A percentile compares a stretch with the other conserved stretches of the same genome.
Conservation (phyloP, 2,113 vertebrate genomes). For the Pteropus alecto region DNA sequence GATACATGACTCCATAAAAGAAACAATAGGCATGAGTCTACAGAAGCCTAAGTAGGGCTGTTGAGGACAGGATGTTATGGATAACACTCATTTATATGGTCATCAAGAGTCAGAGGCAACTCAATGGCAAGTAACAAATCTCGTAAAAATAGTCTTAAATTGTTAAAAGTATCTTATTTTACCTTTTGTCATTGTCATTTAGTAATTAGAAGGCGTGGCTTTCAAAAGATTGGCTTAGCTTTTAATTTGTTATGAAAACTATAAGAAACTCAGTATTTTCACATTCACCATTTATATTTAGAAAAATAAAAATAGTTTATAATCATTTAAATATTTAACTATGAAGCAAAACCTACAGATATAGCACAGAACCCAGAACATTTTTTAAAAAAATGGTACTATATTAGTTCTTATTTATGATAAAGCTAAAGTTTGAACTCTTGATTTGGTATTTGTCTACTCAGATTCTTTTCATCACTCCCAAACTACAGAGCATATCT, state of each 20-base stretch:
- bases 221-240: neutral
- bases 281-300: neutral
- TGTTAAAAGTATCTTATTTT: neutral
- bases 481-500: neutral
- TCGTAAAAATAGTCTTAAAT: neutral
- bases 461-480: neutral
- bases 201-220: neutral
- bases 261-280: neutral
- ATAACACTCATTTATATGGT: neutral
- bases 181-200: neutral
- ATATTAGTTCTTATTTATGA: neutral
- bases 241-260: neutral
- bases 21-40: neutral
- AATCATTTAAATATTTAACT: neutral
- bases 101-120: neutral
- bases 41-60: neutral
- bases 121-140: neutral
- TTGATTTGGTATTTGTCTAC: neutral
- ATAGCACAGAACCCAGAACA: neutral
- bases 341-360: neutral
- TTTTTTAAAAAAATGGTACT: neutral
- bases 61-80: neutral
- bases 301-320: neutral
- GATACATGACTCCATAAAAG: neutral
- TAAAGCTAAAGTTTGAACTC: neutral